A percentile compares a stretch with the other conserved stretches of the same genome.
phyloP scores from a whole-genome alignment of 2,888 invertebrate genomes.

The Ganaspis brasiliensis region DNA sequence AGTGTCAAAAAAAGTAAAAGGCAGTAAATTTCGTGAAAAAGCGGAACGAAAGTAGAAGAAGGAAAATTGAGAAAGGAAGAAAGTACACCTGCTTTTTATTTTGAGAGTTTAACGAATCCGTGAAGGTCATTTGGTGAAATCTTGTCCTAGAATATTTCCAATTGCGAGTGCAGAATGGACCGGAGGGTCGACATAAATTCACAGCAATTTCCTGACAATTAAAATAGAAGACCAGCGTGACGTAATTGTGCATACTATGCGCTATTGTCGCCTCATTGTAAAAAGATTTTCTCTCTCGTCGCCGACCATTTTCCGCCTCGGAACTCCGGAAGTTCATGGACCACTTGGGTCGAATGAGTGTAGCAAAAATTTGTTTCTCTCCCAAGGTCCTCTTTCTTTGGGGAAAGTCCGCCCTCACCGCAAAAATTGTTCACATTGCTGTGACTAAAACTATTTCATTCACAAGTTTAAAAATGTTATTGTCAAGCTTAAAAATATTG shows the following conservation, averaged over 20 bases:
- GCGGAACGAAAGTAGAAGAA: constrained; percentile 1
- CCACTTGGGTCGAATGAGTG: neutral
- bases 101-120: neutral
- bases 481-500: too few relatives aligned
- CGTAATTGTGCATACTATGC: constrained; percentile 1
- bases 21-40: too few relatives aligned
- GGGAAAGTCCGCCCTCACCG: too few relatives aligned
- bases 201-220: constrained; percentile 65
- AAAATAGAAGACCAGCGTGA: constrained; percentile 53
- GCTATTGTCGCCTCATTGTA: constrained; percentile 44
- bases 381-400: neutral
- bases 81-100: constrained; percentile 56
- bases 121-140: constrained; percentile 8
- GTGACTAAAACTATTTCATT: too few relatives aligned
- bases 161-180: neutral
- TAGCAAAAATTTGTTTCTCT: constrained; percentile 18
- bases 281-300: constrained; percentile 49
- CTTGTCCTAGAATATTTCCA: neutral
- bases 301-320: constrained; percentile 50
- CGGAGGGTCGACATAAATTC: constrained; percentile 65
- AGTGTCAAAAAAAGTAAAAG: too few relatives aligned
- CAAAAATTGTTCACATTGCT: too few relatives aligned
- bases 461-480: too few relatives aligned
- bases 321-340: constrained; percentile 29
- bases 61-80: constrained; percentile 55